Conservation (phyloP, 2,888 invertebrate species). For the Notocelia uddmanniana region DNA sequence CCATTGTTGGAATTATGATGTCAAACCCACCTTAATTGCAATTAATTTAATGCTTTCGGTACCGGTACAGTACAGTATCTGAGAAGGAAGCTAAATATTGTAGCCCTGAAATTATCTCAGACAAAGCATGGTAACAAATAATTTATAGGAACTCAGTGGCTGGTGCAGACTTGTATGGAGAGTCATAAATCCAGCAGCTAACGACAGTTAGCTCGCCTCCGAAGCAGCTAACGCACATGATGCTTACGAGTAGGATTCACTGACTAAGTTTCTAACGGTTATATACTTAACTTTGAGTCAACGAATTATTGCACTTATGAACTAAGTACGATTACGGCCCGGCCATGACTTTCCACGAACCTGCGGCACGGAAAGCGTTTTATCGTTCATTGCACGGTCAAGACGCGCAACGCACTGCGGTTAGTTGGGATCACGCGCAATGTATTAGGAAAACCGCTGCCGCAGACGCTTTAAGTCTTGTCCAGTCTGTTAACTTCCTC, state of each 20-base stretch:
- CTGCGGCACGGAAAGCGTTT: too few relatives aligned
- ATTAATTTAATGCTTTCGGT: too few relatives aligned
- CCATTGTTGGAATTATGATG: too few relatives aligned
- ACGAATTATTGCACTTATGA: not conserved
- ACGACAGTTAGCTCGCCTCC: constrained; percentile 1
- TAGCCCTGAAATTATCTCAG: not conserved
- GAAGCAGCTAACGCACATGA: not conserved
- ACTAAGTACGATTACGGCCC: constrained; percentile 1
- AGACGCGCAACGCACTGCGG: too few relatives aligned
- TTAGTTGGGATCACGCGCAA: too few relatives aligned
- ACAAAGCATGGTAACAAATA: not conserved
- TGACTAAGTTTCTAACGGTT: not conserved
- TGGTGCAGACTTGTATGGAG: constrained; percentile 8
- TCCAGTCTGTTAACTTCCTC: too few relatives aligned
- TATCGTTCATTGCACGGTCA: too few relatives aligned
- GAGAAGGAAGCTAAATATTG: not conserved
- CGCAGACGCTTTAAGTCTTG: too few relatives aligned
- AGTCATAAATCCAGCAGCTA: constrained; percentile 1
- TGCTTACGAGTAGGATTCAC: constrained; percentile 3
- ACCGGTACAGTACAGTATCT: not conserved
- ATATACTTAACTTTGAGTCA: constrained; percentile 1
- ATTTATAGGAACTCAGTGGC: constrained; percentile 10
- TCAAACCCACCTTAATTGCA: too few relatives aligned
- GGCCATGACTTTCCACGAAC: too few relatives aligned
- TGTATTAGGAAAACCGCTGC: too few relatives aligned